These are phyloP conservation scores for Telmatherina bonti DNA, from an alignment of 2,797 vertebrate genomes.

Conservation along the genomic window DNA sequence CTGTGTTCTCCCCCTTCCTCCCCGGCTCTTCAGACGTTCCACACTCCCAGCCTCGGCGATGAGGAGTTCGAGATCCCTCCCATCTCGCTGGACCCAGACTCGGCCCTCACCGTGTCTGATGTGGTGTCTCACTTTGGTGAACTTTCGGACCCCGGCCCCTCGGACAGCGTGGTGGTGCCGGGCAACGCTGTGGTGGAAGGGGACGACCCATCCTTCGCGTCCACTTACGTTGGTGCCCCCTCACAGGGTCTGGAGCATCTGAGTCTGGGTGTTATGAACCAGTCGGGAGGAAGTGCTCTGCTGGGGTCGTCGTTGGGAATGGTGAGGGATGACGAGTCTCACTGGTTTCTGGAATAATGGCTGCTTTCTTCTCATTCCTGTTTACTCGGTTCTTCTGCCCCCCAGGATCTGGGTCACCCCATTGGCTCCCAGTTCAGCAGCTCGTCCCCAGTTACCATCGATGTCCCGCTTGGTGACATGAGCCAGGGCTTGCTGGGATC, in stretches of 20 bases:
- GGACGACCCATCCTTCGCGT: conserved; percentile 83
- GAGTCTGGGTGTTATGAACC: conserved; percentile 81
- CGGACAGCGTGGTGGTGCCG: conserved; percentile 76
- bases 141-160: conserved; percentile 83
- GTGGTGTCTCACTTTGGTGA: conserved; percentile 92
- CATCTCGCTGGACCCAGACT: conserved; percentile 91
- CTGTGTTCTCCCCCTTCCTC: too few relatives aligned
- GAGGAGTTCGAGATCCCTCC: conserved; percentile 97
- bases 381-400: not conserved
- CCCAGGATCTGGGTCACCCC: conserved; percentile 89
- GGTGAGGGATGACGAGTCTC: conserved; percentile 64
- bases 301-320: conserved; percentile 81
- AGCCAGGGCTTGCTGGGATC: conserved; percentile 87
- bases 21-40: conserved; percentile 85
- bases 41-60: conserved; percentile 93
- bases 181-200: conserved; percentile 80
- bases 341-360: rapidly evolving
- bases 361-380: not conserved
- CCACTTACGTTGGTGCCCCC: conserved; percentile 77
- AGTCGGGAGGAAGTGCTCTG: conserved; percentile 75
- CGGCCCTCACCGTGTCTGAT: conserved; percentile 88
- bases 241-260: conserved; percentile 83
- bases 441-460: conserved; percentile 93
- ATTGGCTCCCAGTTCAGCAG: conserved; percentile 91
- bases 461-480: conserved; percentile 90